A percentile compares a stretch with the other conserved stretches of the same genome.
These are phyloP conservation scores for Rhogogaster chlorosoma DNA, from an alignment of 2,888 invertebrate species.

Conservation along the genomic window DNA sequence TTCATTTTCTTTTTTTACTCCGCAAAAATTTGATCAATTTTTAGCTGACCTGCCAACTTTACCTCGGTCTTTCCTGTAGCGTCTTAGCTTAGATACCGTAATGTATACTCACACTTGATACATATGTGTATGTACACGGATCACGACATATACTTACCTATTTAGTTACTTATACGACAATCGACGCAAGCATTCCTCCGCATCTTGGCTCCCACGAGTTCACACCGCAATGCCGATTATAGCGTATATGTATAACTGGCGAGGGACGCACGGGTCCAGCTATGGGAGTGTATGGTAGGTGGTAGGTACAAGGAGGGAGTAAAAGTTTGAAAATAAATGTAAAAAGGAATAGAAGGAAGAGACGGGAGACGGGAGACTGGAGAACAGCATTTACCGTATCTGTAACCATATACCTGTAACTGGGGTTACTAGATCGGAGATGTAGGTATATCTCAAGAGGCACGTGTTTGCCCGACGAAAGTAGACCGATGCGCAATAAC, in stretches of 20 bases:
- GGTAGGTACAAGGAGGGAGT: neutral
- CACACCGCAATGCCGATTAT: slow-evolving; percentile 39
- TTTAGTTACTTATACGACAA: slow-evolving; percentile 37
- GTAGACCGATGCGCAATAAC: slow-evolving; percentile 54
- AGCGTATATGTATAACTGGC: slow-evolving; percentile 1
- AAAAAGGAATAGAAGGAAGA: neutral
- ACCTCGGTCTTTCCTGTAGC: neutral
- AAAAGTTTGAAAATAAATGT: slow-evolving; percentile 42
- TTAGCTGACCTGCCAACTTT: no score
- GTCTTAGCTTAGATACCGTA: neutral
- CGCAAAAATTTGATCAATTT: no score
- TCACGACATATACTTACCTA: neutral
- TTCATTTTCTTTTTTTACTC: no score
- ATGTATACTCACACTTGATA: neutral
- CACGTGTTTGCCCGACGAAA: slow-evolving; percentile 53
- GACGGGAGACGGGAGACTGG: neutral
- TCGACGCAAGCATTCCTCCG: slow-evolving; percentile 39
- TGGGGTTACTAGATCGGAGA: slow-evolving; percentile 39
- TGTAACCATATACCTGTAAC: slow-evolving; percentile 22
- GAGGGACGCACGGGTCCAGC: slow-evolving; percentile 27
- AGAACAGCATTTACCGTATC: slow-evolving; percentile 30
- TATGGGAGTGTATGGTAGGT: neutral
- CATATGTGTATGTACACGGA: neutral
- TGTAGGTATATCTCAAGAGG: slow-evolving; percentile 7
- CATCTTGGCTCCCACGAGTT: slow-evolving; percentile 48